Evolutionary conservation across 2,797 vertebrate species (phyloP).

Genomic region (Sparus aurata): DNA sequence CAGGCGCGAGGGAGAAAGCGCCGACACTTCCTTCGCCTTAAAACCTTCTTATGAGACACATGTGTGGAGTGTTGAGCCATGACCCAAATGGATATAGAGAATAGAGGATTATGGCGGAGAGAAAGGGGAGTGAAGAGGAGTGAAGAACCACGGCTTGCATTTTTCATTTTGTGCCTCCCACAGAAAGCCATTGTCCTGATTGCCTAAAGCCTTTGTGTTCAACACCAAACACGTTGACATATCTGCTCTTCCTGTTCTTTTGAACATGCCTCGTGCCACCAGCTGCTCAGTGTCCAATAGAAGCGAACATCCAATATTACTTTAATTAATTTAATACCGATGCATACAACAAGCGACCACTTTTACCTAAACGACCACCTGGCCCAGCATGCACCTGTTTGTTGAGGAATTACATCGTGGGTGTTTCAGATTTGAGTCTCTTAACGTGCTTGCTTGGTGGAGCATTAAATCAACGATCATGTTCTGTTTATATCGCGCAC

Average conservation of each 20-base stretch:
- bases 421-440: neutral
- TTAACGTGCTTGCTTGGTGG: neutral
- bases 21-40: slow-evolving; percentile 32
- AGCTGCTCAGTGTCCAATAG: neutral
- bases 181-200: slow-evolving; percentile 39
- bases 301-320: neutral
- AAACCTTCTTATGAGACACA: slow-evolving; percentile 53
- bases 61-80: slow-evolving; percentile 54
- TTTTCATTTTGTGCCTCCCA: slow-evolving; percentile 36
- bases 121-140: slow-evolving; percentile 38
- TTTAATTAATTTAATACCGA: neutral
- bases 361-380: neutral
- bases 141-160: slow-evolving; percentile 22
- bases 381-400: neutral
- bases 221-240: slow-evolving; percentile 13
- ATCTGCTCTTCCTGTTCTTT: slow-evolving; percentile 12
- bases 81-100: slow-evolving; percentile 52
- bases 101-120: slow-evolving; percentile 50
- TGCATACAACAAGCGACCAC: neutral
- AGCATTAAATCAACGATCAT: neutral
- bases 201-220: slow-evolving; percentile 33
- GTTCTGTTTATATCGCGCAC: too few relatives aligned
- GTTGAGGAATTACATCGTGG: neutral
- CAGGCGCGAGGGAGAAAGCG: slow-evolving; percentile 16
- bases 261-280: neutral